A percentile compares a stretch with the other conserved stretches of the same genome.
phyloP scores from a whole-genome alignment of 2,888 invertebrate species.

The Orthosia gracilis region DNA sequence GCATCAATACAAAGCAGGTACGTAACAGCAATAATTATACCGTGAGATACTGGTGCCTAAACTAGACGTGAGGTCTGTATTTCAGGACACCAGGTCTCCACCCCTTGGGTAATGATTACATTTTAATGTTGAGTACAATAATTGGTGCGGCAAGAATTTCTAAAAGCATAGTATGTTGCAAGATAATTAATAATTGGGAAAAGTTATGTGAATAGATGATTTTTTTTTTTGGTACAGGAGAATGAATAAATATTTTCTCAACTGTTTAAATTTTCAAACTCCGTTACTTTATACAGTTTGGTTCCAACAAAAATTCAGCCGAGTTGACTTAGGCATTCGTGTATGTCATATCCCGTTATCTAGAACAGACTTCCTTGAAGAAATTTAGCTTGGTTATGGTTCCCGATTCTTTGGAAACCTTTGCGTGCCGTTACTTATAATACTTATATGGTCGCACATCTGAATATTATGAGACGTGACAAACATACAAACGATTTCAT shows the following conservation, averaged over 20 bases:
- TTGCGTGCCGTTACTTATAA: slow-evolving; percentile 81
- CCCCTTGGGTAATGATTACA: no score
- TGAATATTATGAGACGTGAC: slow-evolving; percentile 81
- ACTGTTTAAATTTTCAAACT: background rate
- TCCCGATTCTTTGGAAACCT: slow-evolving; percentile 78
- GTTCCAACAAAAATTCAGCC: slow-evolving; percentile 29
- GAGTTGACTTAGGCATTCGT: slow-evolving; percentile 52
- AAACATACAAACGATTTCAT: slow-evolving; percentile 77
- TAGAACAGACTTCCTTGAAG: slow-evolving; percentile 77
- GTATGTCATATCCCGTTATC: slow-evolving; percentile 74
- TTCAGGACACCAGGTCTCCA: no score
- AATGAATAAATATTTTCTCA: no score
- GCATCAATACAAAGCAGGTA: no score
- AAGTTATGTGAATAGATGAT: no score
- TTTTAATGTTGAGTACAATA: no score
- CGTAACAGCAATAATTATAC: no score
- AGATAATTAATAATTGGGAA: no score
- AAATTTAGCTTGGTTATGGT: slow-evolving; percentile 80
- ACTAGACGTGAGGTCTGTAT: no score
- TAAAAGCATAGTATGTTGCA: no score
- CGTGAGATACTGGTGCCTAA: no score
- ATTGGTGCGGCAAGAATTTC: no score
- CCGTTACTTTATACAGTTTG: slow-evolving; percentile 30
- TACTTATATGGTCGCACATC: slow-evolving; percentile 79
- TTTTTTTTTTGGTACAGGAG: background rate